These are phyloP conservation scores for Drosophila repletoides DNA, from an alignment of 1,140 invertebrate species.

Conservation along the genomic window DNA sequence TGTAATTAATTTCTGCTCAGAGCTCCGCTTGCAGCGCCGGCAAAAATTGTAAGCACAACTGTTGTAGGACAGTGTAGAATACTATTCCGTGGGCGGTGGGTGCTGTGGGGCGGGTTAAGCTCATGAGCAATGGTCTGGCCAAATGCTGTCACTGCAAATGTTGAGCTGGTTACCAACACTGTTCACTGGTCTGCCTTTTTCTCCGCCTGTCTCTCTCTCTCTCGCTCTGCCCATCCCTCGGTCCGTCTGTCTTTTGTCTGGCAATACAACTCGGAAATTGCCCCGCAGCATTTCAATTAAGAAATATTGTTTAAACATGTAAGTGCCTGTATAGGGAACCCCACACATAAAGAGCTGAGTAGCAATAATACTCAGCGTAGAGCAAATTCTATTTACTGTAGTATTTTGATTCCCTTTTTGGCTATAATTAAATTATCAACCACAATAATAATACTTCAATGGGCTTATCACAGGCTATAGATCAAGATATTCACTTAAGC, in stretches of 20 bases:
- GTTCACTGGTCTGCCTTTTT: neutral
- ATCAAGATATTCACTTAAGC: too few relatives aligned
- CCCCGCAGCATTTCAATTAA: slow-evolving; percentile 73
- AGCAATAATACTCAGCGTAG: neutral
- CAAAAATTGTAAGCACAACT: slow-evolving; percentile 51
- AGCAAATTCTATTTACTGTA: neutral
- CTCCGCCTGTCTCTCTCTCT: neutral
- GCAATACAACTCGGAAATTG: slow-evolving; percentile 44
- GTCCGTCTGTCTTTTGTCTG: slow-evolving; percentile 7
- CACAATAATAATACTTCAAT: too few relatives aligned
- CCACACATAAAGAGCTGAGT: slow-evolving; percentile 12
- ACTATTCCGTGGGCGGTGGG: neutral
- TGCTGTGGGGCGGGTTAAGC: slow-evolving; percentile 6
- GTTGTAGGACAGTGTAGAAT: slow-evolving; percentile 9
- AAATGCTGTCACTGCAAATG: slow-evolving; percentile 73
- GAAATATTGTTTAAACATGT: slow-evolving; percentile 78
- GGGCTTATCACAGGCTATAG: too few relatives aligned
- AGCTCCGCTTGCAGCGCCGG: slow-evolving; percentile 59
- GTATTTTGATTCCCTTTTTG: neutral
- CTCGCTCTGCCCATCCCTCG: neutral
- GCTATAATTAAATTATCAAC: slow-evolving; percentile 30
- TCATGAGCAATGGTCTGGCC: slow-evolving; percentile 66
- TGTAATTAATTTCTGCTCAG: slow-evolving; percentile 80
- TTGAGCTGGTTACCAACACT: slow-evolving; percentile 34
- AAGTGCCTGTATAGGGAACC: slow-evolving; percentile 49